Evolutionary conservation across 2,888 invertebrate genomes (phyloP), one percentile per base, ranked within the genome.

Genomic region (Cephus rjabovi): DNA sequence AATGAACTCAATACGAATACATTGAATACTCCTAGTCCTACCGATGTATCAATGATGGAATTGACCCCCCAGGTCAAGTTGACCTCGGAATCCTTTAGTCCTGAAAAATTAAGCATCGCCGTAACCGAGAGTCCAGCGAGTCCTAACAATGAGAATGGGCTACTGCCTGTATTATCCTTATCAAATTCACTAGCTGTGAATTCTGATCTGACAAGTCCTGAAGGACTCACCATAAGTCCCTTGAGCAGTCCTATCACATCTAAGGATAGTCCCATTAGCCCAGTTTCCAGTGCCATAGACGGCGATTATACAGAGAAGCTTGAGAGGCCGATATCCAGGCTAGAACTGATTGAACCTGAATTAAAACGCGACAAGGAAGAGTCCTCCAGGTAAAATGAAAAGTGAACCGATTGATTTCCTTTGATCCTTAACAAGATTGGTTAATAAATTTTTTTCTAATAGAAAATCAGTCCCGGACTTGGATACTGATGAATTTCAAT

Each of bases 231-330:
- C 1, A 80, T 84, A n/a, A 90, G 87, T 76, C 86, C 87, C 9
- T 74, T 87, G 30, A 88, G 86, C 75, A 90, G 86, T 75, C 84
- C 88, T 1, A 69, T 83, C 69, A 92, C 93, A 0, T 93, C 93
- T 3, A 93, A 94, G 85, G 93, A 93, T 81, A 93, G 93, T 82
- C 93, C 93, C 0, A 93, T 93, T 0, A 93, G 93, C 84, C 93
- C 93, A 0, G 92, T 92, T 0, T 92, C 93, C 76, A 93, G 93
- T 79, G 93, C 93, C 1, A 93, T 93, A 77, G 93, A 93, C 0
- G 93, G 93, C 0, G 88, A 88, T 9, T 92, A 92, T 35, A 92
- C 92, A 31, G 93, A 93, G 74, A 92, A 92, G 77, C 86, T 92
- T 23, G 92, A 93, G 34, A 92, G 93, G 73, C 93, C 92, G 78